Evolutionary conservation across 2,888 invertebrate species (phyloP).

Genomic region (Taenaris catops): DNA sequence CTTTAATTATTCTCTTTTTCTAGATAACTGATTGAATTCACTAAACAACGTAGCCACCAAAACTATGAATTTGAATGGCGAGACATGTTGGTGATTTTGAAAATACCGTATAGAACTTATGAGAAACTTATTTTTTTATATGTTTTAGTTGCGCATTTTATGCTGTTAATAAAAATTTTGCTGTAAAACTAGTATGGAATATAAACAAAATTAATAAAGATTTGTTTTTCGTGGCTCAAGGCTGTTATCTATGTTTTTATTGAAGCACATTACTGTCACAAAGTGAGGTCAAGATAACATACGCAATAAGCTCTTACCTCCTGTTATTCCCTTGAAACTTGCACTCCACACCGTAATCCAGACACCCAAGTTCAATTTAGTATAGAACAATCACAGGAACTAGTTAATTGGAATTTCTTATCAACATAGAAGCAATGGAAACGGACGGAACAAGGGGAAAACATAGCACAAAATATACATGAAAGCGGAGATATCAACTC

Average conservation of each 20-base stretch:
- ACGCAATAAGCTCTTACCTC: conserved; percentile 65
- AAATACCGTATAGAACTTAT: no score
- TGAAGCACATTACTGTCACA: conserved; percentile 55
- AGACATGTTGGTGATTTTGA: background rate
- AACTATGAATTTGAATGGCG: background rate
- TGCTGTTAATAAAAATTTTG: no score
- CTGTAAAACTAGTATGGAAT: no score
- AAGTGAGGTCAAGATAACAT: conserved; percentile 34
- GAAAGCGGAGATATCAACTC: conserved; percentile 32
- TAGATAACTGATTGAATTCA: no score
- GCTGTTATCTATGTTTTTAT: conserved; percentile 57
- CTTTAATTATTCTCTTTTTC: no score
- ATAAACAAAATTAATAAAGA: no score
- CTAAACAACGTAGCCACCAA: no score
- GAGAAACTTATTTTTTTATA: no score
- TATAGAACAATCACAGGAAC: conserved; percentile 44
- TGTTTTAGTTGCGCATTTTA: no score
- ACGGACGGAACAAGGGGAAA: conserved; percentile 60
- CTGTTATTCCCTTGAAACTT: conserved; percentile 27
- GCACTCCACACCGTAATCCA: conserved; percentile 43
- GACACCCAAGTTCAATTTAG: conserved; percentile 35
- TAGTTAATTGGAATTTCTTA: conserved; percentile 45
- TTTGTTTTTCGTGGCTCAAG: conserved; percentile 43
- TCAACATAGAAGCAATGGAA: conserved; percentile 53
- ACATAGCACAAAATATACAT: conserved; percentile 39